Conservation (phyloP, 2,113 vertebrate genomes). For the Notarius quadriscutis region DNA sequence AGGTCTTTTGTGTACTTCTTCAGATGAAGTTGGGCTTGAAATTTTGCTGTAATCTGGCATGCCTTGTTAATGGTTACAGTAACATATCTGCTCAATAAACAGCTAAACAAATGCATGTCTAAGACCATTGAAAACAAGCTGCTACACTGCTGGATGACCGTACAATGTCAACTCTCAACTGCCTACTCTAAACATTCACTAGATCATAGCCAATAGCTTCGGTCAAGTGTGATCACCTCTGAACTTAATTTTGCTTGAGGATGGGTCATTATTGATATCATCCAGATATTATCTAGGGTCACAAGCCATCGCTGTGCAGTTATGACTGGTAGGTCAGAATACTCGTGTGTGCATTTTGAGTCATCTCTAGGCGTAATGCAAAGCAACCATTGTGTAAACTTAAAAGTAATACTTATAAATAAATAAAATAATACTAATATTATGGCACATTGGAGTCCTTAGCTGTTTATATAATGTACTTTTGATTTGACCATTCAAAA, state of each 20-base stretch:
- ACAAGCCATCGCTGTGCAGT: not conserved
- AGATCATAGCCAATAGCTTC: not conserved
- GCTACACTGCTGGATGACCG: not conserved
- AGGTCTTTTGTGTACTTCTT: not conserved
- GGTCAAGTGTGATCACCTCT: not conserved
- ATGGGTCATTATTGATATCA: not conserved
- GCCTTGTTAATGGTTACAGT: not conserved
- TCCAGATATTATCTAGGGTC: not conserved
- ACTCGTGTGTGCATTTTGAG: too few species aligned
- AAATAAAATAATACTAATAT: too few species aligned
- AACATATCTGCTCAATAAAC: not conserved
- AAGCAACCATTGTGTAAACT: not conserved
- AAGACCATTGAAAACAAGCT: not conserved
- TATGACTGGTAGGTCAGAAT: not conserved
- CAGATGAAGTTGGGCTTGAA: not conserved
- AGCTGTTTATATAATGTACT: not conserved
- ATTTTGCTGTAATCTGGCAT: not conserved
- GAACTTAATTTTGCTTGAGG: not conserved
- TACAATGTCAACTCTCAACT: not conserved
- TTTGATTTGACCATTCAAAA: not conserved
- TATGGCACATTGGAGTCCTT: not conserved
- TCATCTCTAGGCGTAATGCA: too few species aligned
- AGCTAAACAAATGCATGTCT: not conserved
- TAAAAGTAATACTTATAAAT: not conserved
- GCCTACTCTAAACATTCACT: not conserved